Percentiles rank a stretch among this genome's conserved stretches.
Conservation (phyloP, 2,888 invertebrate species). For the Opisthograptis luteolata region DNA sequence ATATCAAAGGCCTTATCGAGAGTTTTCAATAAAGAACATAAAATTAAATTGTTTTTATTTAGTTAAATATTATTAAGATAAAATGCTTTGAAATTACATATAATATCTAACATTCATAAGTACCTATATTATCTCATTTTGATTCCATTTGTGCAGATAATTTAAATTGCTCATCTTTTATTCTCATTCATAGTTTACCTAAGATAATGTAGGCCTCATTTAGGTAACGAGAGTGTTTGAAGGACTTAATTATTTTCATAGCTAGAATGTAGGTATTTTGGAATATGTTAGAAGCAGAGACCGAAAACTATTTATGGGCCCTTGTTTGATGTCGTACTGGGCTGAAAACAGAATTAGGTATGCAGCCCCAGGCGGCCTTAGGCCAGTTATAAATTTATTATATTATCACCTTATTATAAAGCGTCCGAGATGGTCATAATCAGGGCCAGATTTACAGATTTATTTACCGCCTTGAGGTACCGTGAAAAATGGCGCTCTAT, state of each 20-base stretch:
- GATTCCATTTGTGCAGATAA: slow-evolving; percentile 21
- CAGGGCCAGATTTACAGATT: no score
- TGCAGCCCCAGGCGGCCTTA: no score
- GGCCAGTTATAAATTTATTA: no score
- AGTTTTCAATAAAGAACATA: slow-evolving; percentile 40
- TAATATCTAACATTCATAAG: slow-evolving; percentile 22
- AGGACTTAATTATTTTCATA: slow-evolving; percentile 1
- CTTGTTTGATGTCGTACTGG: no score
- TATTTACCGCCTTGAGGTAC: no score
- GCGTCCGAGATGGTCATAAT: no score
- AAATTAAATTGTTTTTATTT: slow-evolving; percentile 25
- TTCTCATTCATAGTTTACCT: no score
- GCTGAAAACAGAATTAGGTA: no score
- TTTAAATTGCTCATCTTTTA: slow-evolving; percentile 11
- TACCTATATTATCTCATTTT: no score
- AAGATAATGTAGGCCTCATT: slow-evolving; percentile 14
- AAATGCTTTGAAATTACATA: slow-evolving; percentile 21
- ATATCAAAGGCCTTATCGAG: slow-evolving; percentile 42
- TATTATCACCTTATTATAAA: no score
- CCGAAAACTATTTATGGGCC: neutral
- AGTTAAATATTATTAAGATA: slow-evolving; percentile 26
- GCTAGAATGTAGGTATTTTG: neutral
- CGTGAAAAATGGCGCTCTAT: no score
- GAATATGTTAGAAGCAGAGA: slow-evolving; percentile 1
- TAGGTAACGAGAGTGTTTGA: slow-evolving; percentile 2